phyloP scores from a whole-genome alignment of 2,888 invertebrate genomes.

The Lottia scabra region DNA sequence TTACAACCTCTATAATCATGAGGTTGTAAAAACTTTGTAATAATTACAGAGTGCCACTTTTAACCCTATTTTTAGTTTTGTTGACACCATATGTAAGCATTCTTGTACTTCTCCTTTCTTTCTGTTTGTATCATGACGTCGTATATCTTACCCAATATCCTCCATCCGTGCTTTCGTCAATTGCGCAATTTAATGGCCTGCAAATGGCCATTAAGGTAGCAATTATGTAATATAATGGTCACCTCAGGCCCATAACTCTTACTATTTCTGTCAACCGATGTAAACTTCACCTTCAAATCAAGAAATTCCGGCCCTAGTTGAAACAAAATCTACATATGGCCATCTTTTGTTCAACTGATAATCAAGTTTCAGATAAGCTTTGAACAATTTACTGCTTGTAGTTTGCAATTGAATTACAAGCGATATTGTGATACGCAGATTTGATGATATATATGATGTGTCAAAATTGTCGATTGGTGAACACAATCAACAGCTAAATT shows the following conservation, averaged over 20 bases:
- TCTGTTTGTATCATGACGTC: not conserved
- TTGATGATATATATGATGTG: constrained; percentile 1
- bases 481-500: not conserved
- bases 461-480: not conserved
- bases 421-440: not conserved
- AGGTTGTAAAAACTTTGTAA: too few relatives aligned
- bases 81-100: too few relatives aligned
- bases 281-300: constrained; percentile 6
- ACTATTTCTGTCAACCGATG: not conserved
- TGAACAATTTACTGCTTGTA: constrained; percentile 3
- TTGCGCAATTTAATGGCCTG: constrained; percentile 7
- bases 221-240: constrained; percentile 6
- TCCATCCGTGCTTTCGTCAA: not conserved
- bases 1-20: too few relatives aligned
- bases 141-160: not conserved
- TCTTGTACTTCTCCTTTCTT: too few relatives aligned
- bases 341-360: constrained; percentile 3
- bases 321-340: constrained; percentile 6
- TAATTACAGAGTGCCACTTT: too few relatives aligned
- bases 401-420: constrained; percentile 1
- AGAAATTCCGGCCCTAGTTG: not conserved
- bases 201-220: constrained; percentile 7
- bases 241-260: constrained; percentile 3
- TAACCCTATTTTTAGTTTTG: too few relatives aligned
- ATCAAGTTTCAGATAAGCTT: not conserved